Conservation (phyloP, 64 coral and sea anemone genomes). For the Cladopsammia gracilis region DNA sequence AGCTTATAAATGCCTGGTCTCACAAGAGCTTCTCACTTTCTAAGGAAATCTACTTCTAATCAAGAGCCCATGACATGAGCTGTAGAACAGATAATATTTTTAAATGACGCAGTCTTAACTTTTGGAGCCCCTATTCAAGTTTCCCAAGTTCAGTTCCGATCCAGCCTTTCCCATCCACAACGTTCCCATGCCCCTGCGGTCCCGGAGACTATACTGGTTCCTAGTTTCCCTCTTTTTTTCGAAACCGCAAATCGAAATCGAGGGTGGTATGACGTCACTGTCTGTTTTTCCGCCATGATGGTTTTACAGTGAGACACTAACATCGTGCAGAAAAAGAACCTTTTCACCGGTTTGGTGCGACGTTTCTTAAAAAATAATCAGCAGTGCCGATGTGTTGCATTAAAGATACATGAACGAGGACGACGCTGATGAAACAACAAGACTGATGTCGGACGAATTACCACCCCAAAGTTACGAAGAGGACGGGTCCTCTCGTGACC, state of each 20-base stretch:
- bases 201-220: no score
- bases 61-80: no score
- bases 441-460: slow-evolving; percentile 87
- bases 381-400: neutral
- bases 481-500: slow-evolving; percentile 11
- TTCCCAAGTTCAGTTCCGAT: no score
- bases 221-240: neutral
- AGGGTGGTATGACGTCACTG: slow-evolving; percentile 78
- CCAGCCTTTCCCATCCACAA: no score
- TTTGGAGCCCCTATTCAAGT: no score
- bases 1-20: no score
- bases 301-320: neutral
- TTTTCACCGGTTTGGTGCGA: neutral
- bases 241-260: neutral
- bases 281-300: slow-evolving; percentile 79
- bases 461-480: neutral
- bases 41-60: no score
- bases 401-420: slow-evolving; percentile 79
- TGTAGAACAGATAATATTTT: no score
- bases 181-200: no score
- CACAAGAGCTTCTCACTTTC: no score
- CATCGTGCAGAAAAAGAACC: neutral
- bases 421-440: slow-evolving; percentile 85
- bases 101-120: no score
- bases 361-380: neutral